Base-by-base conservation (phyloP, 2,888 invertebrate genomes). In the Dorcus hopei region DNA sequence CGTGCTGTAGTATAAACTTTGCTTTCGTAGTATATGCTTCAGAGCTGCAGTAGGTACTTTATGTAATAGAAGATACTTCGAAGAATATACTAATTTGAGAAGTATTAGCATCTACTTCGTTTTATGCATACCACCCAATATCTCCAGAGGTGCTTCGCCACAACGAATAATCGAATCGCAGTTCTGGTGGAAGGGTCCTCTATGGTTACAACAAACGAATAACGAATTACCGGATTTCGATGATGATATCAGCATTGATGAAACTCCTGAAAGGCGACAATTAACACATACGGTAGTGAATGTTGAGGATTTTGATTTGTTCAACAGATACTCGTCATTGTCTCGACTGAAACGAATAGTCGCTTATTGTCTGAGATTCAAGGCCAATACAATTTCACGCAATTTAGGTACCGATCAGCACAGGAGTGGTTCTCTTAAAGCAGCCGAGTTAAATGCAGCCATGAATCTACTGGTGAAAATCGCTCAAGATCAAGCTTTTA, bases 121-220 rank as follows among this genome's bases (percentile, higher is more conserved):
- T n/a, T n/a, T n/a, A n/a, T n/a, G n/a, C n/a, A n/a, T n/a, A n/a
- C n/a, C n/a, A n/a, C n/a, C n/a, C n/a, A n/a, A n/a, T n/a, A 57
- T 67, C 3, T 62, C 67, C 11, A 54, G 69, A 7, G 67, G 68
- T n/a, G n/a, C n/a, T n/a, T n/a, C n/a, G n/a, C n/a, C 6, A 33
- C 57, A n/a, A 26, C 45, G n/a, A n/a, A n/a, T n/a, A n/a, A n/a
- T n/a, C n/a, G n/a, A n/a, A n/a, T n/a, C n/a, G n/a, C n/a, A n/a
- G 16, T 48, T 64, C 19, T 67, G 67, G 68, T 68, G 63, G 64
- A 42, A 61, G 41, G 65, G 66, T 3, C 47, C 47, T 9, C 3
- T 3, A 9, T 47, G 16, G 16, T 23, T 47, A 6, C 2, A 2
- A 16, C 2, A 11, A 3, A 9, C 9, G 11, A 14, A 6, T 9